Evolutionary conservation across 1,140 invertebrate genomes (phyloP).

Genomic region (Apis laboriosa): DNA sequence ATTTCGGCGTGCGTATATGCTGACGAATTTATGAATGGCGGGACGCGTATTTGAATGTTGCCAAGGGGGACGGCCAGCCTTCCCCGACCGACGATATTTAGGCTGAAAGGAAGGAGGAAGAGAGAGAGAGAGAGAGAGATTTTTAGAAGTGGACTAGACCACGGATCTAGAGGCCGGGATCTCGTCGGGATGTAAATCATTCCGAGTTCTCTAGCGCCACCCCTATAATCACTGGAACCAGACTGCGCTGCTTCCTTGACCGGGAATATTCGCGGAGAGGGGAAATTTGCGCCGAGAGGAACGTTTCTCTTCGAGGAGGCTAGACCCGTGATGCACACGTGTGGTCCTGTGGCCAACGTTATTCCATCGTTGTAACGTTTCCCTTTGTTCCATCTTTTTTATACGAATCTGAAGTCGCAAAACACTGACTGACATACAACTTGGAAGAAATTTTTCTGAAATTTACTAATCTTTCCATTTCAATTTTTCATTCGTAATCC

Average conservation of each 20-base stretch:
- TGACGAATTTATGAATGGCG: slow-evolving; percentile 71
- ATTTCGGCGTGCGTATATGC: slow-evolving; percentile 57
- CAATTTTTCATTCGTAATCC: too few species aligned
- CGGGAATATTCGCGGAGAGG: slow-evolving; percentile 40
- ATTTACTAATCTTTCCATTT: too few species aligned
- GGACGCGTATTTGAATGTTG: slow-evolving; percentile 67
- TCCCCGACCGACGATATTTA: slow-evolving; percentile 51
- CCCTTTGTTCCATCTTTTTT: background rate
- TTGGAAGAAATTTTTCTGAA: too few species aligned
- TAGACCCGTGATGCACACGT: slow-evolving; percentile 18
- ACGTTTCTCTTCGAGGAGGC: slow-evolving; percentile 12
- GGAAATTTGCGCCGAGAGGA: slow-evolving; percentile 54
- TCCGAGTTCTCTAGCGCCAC: slow-evolving; percentile 65
- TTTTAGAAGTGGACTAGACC: slow-evolving; percentile 59
- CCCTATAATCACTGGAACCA: slow-evolving; percentile 65
- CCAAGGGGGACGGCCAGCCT: slow-evolving; percentile 61
- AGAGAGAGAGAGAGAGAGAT: too few species aligned
- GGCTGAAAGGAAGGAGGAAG: background rate
- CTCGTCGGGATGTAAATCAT: slow-evolving; percentile 67
- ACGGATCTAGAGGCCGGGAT: background rate
- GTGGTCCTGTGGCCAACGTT: slow-evolving; percentile 2
- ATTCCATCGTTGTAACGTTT: background rate
- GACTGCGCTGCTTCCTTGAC: slow-evolving; percentile 62
- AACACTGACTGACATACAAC: too few species aligned
- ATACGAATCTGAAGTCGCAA: too few species aligned